Base-by-base conservation (phyloP, 2,888 invertebrate genomes). In the Limnephilus rhombicus region DNA sequence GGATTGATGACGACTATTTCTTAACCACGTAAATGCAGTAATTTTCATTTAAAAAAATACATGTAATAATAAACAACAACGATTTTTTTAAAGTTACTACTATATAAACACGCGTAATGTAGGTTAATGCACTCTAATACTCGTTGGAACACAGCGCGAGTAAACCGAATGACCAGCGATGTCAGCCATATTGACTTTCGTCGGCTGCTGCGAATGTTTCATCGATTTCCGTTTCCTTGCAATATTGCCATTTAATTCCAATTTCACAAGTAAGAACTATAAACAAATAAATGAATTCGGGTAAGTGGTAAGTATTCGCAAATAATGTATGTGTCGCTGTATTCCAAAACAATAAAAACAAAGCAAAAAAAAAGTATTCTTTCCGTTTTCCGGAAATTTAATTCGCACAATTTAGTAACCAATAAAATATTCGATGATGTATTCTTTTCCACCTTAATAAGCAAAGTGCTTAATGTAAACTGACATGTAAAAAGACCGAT, bases 111-210 rank as follows among this genome's bases (percentile, higher is more conserved):
- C 90, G 49, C 87, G 86, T 80, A 85, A 80, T 88, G 86, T 53
- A 91, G 93, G 91, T 93, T 90, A 92, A 92, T 90, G 91, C 92
- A 93, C 93, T 93, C 85, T 80, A 93, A 83, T 90, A 89, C 88
- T 85, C 34, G 83, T 85, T 45, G 85, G 91, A 93, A 86, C 86
- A 87, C 89, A 85, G 90, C 53, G 91, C 91, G 95, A 95, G 95
- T 90, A 83, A 82, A 88, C 90, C 88, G 85, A 90, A 37, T 85
- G 90, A 91, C 83, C 80, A 80, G 85, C 80, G 81, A 85, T 95
- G 95, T 95, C 96, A 95, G 96, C 96, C 96, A 96, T 96, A 96
- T 96, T 96, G 96, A 95, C 95, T 95, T 94, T 94, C 92, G 92
- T 95, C 45, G 53, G 89, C 53, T 90, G 89, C 85, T 91, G 41